Conservation (phyloP, 2,888 invertebrate species). For the Cetonia aurata region DNA sequence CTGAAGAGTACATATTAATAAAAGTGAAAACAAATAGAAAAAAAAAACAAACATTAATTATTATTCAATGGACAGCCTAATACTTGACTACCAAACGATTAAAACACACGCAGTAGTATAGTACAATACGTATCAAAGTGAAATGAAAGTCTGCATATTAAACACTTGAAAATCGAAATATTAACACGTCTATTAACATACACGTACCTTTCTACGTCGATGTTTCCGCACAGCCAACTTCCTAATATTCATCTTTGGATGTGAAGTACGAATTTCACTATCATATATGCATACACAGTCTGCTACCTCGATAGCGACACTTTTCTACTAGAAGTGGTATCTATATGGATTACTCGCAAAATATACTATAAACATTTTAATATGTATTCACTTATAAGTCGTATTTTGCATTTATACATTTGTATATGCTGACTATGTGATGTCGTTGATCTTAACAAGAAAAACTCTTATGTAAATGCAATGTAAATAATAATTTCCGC, state of each 20-base stretch:
- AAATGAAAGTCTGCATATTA: conserved; percentile 24
- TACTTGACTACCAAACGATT: too few species aligned
- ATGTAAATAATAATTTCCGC: not conserved
- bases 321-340: too few species aligned
- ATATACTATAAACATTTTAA: not conserved
- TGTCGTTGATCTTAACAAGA: conserved; percentile 30
- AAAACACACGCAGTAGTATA: too few species aligned
- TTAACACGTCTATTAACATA: not conserved
- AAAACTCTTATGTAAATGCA: conserved; percentile 11
- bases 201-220: conserved; percentile 24
- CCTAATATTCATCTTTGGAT: conserved; percentile 27
- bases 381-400: not conserved
- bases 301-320: too few species aligned
- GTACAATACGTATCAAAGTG: not conserved
- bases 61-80: too few species aligned
- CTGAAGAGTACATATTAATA: too few species aligned
- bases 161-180: conserved; percentile 13
- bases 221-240: conserved; percentile 22
- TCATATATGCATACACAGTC: not conserved
- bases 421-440: conserved; percentile 21
- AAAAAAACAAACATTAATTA: too few species aligned
- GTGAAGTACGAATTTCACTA: conserved; percentile 18
- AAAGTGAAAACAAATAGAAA: too few species aligned
- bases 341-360: too few species aligned
- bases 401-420: not conserved